Base-by-base conservation (phyloP, 2,113 vertebrate genomes). In the Salvelinus sp. region DNA sequence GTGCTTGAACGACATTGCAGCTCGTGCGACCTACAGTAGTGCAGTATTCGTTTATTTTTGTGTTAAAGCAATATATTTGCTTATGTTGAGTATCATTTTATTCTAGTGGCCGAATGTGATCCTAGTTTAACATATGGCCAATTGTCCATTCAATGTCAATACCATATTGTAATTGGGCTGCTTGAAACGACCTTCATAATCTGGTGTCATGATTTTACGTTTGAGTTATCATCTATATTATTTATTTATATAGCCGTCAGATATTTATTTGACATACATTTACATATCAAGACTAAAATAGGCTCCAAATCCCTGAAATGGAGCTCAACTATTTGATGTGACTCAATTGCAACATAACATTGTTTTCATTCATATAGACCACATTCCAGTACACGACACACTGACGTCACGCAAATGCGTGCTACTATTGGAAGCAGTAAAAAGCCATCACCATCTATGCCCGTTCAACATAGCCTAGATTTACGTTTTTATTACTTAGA, bases 1-100 rank as follows among this genome's bases (percentile, higher is more conserved):
- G 38, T 50, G 30, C 60, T 44, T 65, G 63, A 66, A 80, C 86
- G 83, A 90, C 88, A 83, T 70, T 86, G 85, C 82, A 77, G 76
- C 77, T 68, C 74, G 28, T 65, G 14, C 13, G 20, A 67, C 23
- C 0, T 16, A 33, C 33, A 33, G 33, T 33, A 71, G 48, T 54
- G 23, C 4, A 10, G n/a, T 27, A 5, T 12, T 6, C n/a, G 3
- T 20, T 5, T n/a, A 25, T 50, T 5, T 67, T 27, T 67, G 27
- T 14, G 64, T 30, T 18, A 28, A 65, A 6, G 14, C 9, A 44
- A 44, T 2, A 44, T 44, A 44, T 44, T 44, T 10, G 9, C 38
- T 2, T 44, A 10, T 25, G 62, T 23, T 22, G 62, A 10, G 20
- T 63, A 10, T 63, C 22, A 63, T 10, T 22, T n/a, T 9, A 13